Evolutionary conservation across 2,888 invertebrate genomes (phyloP), one percentile per base, ranked within the genome.

Genomic region (Miltochrista miniata): DNA sequence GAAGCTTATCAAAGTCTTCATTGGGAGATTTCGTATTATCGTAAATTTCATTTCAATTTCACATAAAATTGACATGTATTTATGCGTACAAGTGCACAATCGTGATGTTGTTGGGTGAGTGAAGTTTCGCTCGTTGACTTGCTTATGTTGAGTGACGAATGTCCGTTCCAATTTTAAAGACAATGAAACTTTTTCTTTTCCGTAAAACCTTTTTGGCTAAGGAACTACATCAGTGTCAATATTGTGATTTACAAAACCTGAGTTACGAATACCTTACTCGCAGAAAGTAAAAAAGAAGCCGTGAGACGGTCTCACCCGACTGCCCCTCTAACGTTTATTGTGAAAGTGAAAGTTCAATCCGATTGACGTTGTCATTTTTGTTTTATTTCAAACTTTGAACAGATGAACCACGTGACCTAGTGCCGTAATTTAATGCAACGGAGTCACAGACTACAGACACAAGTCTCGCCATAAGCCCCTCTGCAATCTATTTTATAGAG

Each of bases 41-140:
- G 53, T 65, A 24, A 24, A 64, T 62, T 60, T 64, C 54, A 44
- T 53, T 59, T 56, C 49, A 51, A 59, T 57, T 66, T 61, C 55
- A 46, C 50, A 52, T 61, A 58, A 71, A 59, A 64, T 57, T 59
- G 56, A 59, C 43, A 61, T 55, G 52, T 57, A 68, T 66, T 68
- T 64, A 66, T 59, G 50, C 52, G 49, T 45, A 39, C 42, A 39
- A 38, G 42, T 33, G 41, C 49, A 46, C 35, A 18, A 39, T 38
- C 48, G 13, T 41, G 37, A 31, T 31, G 36, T 24, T 24, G 18
- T 24, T 24, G 18, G 18, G 18, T 24, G 3, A 24, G 18, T 24
- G n/a, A n/a, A n/a, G n/a, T n/a, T n/a, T n/a, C n/a, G n/a, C n/a
- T n/a, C n/a, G n/a, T 24, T 24, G 3, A 24, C 18, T 24, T 24